Evolutionary conservation across 1,140 invertebrate genomes (phyloP).

Genomic region (Papilio machaon): DNA sequence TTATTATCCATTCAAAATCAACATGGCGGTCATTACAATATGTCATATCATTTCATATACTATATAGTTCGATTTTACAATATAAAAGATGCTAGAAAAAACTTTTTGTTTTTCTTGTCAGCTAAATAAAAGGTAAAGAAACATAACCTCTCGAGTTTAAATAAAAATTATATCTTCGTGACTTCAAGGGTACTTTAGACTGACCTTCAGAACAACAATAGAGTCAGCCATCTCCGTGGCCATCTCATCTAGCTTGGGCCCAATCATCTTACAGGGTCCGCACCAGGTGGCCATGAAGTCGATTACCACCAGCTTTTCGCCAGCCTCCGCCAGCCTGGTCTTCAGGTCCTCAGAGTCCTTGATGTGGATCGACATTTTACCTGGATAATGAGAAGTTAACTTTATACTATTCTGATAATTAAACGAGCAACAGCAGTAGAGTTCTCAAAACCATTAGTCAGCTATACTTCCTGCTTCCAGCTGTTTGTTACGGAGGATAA

Average conservation of each 20-base stretch:
- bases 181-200: slow-evolving; percentile 7
- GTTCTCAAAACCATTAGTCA: no score
- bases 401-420: no score
- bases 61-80: no score
- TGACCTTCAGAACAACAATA: slow-evolving; percentile 83
- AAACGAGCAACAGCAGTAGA: neutral
- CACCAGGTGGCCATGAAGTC: slow-evolving; percentile 95
- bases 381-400: neutral
- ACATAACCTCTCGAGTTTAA: no score
- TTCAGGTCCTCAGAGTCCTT: neutral
- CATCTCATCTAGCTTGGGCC: slow-evolving; percentile 89
- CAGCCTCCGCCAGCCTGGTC: slow-evolving; percentile 85
- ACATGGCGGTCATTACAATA: neutral
- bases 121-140: no score
- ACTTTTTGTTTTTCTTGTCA: no score
- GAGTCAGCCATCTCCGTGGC: slow-evolving; percentile 81
- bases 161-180: no score
- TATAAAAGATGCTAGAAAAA: no score
- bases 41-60: neutral
- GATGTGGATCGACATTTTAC: slow-evolving; percentile 10
- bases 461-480: no score
- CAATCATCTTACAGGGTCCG: slow-evolving; percentile 96
- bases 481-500: no score
- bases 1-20: slow-evolving; percentile 44
- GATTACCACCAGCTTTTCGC: slow-evolving; percentile 92